These are phyloP conservation scores for Rhynchonycteris naso DNA, from an alignment of 2,797 vertebrate species.

Conservation along the genomic window DNA sequence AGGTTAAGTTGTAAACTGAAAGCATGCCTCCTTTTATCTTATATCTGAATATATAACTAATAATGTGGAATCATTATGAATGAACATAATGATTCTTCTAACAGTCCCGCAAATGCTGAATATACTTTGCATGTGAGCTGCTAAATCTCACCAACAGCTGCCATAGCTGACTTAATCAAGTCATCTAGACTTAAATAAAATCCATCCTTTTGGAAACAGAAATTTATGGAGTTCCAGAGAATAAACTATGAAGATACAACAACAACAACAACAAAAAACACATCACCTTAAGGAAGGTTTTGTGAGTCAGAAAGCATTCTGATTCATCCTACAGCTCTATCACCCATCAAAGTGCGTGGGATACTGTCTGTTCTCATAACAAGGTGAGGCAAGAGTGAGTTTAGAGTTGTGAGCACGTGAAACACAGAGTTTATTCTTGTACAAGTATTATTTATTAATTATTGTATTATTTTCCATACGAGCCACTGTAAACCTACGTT, in stretches of 20 bases:
- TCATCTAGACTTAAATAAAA: conserved; percentile 48
- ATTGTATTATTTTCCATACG: not conserved
- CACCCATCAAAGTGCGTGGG: not conserved
- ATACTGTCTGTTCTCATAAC: not conserved
- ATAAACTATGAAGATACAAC: not conserved
- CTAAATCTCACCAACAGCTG: not conserved
- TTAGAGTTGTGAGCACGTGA: not conserved
- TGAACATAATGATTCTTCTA: not conserved
- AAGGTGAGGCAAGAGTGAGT: not conserved
- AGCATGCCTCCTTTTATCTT: not conserved
- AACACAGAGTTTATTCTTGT: not conserved
- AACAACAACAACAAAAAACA: not conserved
- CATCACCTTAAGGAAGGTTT: not conserved
- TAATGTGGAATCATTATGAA: not conserved
- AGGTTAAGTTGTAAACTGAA: conserved; percentile 6
- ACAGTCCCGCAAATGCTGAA: not conserved
- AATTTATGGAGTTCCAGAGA: not conserved
- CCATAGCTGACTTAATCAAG: not conserved
- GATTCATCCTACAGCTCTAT: not conserved
- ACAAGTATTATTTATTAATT: not conserved
- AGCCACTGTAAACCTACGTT: not conserved
- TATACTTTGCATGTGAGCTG: not conserved
- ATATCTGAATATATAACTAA: not conserved
- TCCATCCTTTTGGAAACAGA: not conserved
- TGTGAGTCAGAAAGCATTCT: not conserved